A percentile compares a stretch with the other conserved stretches of the same genome.
Evolutionary conservation across 2,113 vertebrate species (phyloP).

Genomic region (Oncorhynchus kisutch): DNA sequence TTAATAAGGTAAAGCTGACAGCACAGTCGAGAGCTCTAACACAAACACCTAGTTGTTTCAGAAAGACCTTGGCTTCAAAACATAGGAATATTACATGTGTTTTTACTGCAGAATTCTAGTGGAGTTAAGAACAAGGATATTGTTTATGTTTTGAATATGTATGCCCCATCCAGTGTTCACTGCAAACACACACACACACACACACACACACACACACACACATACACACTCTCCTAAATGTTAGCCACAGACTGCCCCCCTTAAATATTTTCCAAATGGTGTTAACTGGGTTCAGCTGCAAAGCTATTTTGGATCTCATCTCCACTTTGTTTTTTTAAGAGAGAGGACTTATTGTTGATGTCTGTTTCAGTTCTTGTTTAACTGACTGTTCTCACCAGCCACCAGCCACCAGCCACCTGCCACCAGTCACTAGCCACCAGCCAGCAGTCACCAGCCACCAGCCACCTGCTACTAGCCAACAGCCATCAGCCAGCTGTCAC

Average conservation of each 20-base stretch:
- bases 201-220: not conserved
- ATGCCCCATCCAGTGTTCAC: not conserved
- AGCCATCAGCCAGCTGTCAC: too few relatives aligned
- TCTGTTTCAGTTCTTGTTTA: conserved; percentile 43
- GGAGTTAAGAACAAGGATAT: too few relatives aligned
- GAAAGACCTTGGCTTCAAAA: not conserved
- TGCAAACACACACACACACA: not conserved
- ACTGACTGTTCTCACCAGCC: conserved; percentile 41
- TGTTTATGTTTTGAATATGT: too few relatives aligned
- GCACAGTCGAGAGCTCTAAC: conserved; percentile 36
- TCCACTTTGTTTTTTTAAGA: conserved; percentile 66
- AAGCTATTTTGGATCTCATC: conserved; percentile 72
- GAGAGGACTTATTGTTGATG: conserved; percentile 51
- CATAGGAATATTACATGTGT: too few relatives aligned
- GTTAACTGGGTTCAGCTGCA: conserved; percentile 75
- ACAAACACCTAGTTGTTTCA: conserved; percentile 65
- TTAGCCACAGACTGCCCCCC: too few relatives aligned
- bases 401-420: too few relatives aligned
- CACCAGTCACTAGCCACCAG: not conserved
- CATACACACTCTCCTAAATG: too few relatives aligned
- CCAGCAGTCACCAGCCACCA: not conserved
- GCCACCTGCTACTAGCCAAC: not conserved
- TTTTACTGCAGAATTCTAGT: too few relatives aligned
- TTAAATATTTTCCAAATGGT: conserved; percentile 73
- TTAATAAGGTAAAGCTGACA: conserved; percentile 75